Evolutionary conservation across 37 sponge, comb jelly and placozoan species (phyloP).

Genomic region (Oscarella lobularis): DNA sequence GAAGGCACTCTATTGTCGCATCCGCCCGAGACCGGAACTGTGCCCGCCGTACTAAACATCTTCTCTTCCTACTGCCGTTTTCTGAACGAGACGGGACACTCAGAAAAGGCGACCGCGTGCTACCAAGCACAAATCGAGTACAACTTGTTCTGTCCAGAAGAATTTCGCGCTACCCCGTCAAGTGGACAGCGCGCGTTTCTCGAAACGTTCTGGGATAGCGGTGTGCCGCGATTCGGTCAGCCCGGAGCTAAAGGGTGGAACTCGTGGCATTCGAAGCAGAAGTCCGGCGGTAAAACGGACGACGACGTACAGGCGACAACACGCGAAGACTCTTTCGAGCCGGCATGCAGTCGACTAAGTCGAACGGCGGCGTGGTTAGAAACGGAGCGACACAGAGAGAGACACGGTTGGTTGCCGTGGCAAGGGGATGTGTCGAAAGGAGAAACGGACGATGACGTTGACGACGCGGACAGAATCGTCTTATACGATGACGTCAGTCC

Average conservation of each 20-base stretch:
- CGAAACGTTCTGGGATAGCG: constrained; percentile 80
- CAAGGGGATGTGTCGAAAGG: constrained; percentile 8
- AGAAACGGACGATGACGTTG: constrained; percentile 31
- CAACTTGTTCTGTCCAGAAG: constrained; percentile 46
- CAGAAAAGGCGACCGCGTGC: constrained; percentile 66
- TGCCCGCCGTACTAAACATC: constrained; percentile 28
- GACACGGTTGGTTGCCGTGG: constrained; percentile 40
- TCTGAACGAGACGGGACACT: constrained; percentile 43
- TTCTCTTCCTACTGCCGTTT: constrained; percentile 38
- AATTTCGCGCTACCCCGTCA: constrained; percentile 1
- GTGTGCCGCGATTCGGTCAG: constrained; percentile 51
- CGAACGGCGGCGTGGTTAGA: constrained; percentile 39
- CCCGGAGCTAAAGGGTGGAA: constrained; percentile 49
- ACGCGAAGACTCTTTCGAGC: not conserved
- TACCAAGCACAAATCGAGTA: constrained; percentile 79
- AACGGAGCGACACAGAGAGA: constrained; percentile 35
- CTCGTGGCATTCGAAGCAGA: constrained; percentile 27
- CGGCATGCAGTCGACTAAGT: not conserved
- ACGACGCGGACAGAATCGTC: constrained; percentile 59
- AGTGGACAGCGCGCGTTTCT: constrained; percentile 17
- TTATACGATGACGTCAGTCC: constrained; percentile 60
- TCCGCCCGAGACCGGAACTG: constrained; percentile 25
- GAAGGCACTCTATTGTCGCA: constrained; percentile 62
- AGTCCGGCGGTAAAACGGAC: no score
- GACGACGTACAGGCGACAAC: not conserved